Evolutionary conservation across 1,140 invertebrate species (phyloP).

Genomic region (Himalopsyche phryganea): DNA sequence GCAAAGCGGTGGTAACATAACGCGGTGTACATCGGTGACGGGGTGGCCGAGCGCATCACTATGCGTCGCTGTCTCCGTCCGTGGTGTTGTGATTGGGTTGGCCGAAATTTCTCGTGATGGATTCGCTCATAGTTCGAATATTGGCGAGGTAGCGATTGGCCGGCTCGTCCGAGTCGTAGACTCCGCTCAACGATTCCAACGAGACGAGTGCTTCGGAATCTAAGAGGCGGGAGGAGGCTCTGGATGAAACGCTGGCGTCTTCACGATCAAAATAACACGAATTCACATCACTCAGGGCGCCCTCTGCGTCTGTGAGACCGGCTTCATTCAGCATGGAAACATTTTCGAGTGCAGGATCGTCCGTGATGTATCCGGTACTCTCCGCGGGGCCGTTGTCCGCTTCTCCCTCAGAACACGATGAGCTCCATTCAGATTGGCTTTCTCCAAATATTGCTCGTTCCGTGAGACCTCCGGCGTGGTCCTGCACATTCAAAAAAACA

Average conservation of each 20-base stretch:
- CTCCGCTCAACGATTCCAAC: constrained; percentile 72
- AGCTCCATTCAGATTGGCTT: constrained; percentile 77
- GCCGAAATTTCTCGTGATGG: constrained; percentile 71
- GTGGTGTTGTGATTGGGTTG: constrained; percentile 61
- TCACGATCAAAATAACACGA: constrained; percentile 76
- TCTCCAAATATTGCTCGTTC: constrained; percentile 51
- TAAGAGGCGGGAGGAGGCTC: constrained; percentile 73
- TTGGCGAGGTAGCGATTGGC: constrained; percentile 73
- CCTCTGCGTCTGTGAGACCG: constrained; percentile 82
- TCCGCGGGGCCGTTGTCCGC: constrained; percentile 60
- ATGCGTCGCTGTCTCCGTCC: constrained; percentile 62
- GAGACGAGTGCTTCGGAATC: constrained; percentile 73
- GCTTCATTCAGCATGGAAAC: constrained; percentile 79
- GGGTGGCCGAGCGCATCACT: constrained; percentile 22
- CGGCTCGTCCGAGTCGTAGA: constrained; percentile 81
- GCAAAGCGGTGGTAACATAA: constrained; percentile 2
- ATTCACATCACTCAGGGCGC: constrained; percentile 79
- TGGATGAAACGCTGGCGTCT: constrained; percentile 72
- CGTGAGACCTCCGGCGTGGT: constrained; percentile 29
- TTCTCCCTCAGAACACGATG: constrained; percentile 51
- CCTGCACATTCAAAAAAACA: constrained; percentile 5
- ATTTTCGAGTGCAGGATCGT: constrained; percentile 79
- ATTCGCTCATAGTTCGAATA: constrained; percentile 70
- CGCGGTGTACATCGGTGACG: background rate
- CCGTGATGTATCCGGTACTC: constrained; percentile 76